phyloP scores from a whole-genome alignment of 2,888 invertebrate genomes.

The Tenthredo mesomela region DNA sequence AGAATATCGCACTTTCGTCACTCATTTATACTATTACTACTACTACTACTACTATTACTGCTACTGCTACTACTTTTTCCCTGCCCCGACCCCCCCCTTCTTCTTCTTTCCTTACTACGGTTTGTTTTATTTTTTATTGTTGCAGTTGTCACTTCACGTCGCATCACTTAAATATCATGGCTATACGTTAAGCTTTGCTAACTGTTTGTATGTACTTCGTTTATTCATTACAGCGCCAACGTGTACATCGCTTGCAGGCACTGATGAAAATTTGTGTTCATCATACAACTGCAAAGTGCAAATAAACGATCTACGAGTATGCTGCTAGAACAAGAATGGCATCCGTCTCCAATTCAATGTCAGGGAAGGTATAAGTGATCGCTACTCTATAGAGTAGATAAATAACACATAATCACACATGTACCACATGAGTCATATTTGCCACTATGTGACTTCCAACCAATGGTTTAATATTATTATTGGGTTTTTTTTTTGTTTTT shows the following conservation, averaged over 20 bases:
- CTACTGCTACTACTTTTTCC: no score
- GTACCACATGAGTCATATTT: constrained; percentile 40
- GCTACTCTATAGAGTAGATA: constrained; percentile 36
- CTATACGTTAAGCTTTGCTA: constrained; percentile 34
- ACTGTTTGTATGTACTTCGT: constrained; percentile 52
- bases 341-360: constrained; percentile 42
- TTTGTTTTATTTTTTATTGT: constrained; percentile 48
- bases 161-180: constrained; percentile 48
- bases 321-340: constrained; percentile 46
- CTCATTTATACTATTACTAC: background rate
- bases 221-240: constrained; percentile 52
- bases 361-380: constrained; percentile 51
- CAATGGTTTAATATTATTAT: constrained; percentile 42
- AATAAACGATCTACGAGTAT: constrained; percentile 37
- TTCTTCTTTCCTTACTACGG: constrained; percentile 22
- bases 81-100: background rate
- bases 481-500: constrained; percentile 21
- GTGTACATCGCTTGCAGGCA: constrained; percentile 48
- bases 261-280: constrained; percentile 47
- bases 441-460: constrained; percentile 46
- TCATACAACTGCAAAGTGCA: constrained; percentile 44
- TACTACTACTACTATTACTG: background rate
- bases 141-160: constrained; percentile 52
- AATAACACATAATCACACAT: constrained; percentile 35
- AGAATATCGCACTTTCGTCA: constrained; percentile 40